A percentile compares a stretch with the other conserved stretches of the same genome.
phyloP scores from a whole-genome alignment of 2,888 invertebrate species.

The Clistopyga incitator region DNA sequence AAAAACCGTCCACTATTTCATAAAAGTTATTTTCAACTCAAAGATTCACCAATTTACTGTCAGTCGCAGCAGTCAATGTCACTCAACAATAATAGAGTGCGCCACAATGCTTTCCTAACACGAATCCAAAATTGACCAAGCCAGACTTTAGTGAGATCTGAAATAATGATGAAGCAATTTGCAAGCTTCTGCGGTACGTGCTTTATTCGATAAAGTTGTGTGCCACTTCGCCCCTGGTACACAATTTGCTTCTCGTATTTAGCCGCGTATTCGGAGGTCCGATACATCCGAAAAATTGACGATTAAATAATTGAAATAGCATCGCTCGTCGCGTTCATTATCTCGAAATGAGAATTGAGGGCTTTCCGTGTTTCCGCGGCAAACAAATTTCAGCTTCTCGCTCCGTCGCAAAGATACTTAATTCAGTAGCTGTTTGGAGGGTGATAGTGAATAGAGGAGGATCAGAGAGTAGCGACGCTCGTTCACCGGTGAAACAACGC shows the following conservation, averaged over 20 bases:
- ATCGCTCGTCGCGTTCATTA: neutral
- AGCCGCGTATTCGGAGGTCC: too few species aligned
- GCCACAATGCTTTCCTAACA: too few species aligned
- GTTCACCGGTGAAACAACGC: neutral
- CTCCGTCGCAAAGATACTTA: neutral
- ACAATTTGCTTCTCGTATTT: too few species aligned
- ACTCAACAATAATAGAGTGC: too few species aligned
- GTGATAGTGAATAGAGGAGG: neutral
- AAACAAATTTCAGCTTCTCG: neutral
- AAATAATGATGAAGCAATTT: too few species aligned
- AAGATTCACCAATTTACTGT: too few species aligned
- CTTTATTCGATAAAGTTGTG: neutral
- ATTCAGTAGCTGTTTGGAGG: constrained; percentile 6
- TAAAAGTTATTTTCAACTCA: too few species aligned
- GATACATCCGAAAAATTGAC: constrained; percentile 18
- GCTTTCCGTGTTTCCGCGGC: neutral
- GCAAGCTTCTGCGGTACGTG: too few species aligned
- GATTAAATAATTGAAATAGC: constrained; percentile 26
- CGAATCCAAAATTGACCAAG: too few species aligned
- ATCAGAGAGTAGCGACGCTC: neutral
- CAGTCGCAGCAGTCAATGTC: too few species aligned
- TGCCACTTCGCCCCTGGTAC: neutral
- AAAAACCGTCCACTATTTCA: too few species aligned
- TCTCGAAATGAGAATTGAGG: neutral
- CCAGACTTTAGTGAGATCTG: too few species aligned